Evolutionary conservation across 2,113 vertebrate genomes (phyloP).

Genomic region (Dendrocopos noguchii): DNA sequence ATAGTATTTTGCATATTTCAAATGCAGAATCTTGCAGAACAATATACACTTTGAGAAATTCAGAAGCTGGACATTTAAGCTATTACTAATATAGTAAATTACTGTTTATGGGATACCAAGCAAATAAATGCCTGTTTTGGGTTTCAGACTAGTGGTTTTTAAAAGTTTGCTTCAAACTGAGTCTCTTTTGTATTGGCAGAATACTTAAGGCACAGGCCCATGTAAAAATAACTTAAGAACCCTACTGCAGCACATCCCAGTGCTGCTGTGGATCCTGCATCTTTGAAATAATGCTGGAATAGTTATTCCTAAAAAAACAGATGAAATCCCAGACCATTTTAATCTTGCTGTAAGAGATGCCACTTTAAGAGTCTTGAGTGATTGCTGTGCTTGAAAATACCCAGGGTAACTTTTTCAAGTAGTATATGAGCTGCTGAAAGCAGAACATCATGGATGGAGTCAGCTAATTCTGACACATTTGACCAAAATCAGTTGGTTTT

Average conservation of each 20-base stretch:
- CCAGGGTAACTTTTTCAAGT: neutral
- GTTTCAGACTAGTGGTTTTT: slow-evolving; percentile 48
- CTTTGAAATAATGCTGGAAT: neutral
- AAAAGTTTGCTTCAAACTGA: slow-evolving; percentile 36
- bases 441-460: neutral
- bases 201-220: neutral
- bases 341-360: slow-evolving; percentile 15
- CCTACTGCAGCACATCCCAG: neutral
- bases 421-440: neutral
- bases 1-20: neutral
- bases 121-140: slow-evolving; percentile 40
- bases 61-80: slow-evolving; percentile 24
- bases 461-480: slow-evolving; percentile 41
- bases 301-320: neutral
- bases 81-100: slow-evolving; percentile 59
- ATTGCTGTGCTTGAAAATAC: slow-evolving; percentile 29
- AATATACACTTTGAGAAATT: neutral
- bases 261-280: neutral
- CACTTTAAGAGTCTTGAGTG: neutral
- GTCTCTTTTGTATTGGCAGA: slow-evolving; percentile 5
- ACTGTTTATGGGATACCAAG: neutral
- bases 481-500: slow-evolving; percentile 35
- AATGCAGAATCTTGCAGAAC: neutral
- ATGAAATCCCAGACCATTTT: neutral
- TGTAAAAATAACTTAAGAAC: slow-evolving; percentile 42